Base-by-base conservation (phyloP, 1,140 invertebrate species). In the Eciton burchellii region DNA sequence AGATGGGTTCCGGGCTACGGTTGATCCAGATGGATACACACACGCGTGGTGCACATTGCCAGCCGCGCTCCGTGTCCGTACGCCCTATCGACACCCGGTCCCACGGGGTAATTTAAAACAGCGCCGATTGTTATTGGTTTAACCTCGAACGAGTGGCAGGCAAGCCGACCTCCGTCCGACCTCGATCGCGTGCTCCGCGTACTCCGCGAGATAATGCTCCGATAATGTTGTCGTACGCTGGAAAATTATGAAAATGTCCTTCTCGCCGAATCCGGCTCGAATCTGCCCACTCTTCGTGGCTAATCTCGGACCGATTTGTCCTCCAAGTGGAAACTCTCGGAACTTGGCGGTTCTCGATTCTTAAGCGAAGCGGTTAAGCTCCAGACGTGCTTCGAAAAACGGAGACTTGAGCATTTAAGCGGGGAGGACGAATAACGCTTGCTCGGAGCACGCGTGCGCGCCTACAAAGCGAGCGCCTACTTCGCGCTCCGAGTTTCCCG, bases 51-150 rank as follows among this genome's bases (percentile, higher is more conserved):
- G n/a, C n/a, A 65, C 47, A 56, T 81, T 84, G 35, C 63, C 52
- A 54, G 1, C 21, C 21, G 59, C 57, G 24, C 65, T n/a, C n/a
- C n/a, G n/a, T 56, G 52, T 57, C 24, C 49, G 19, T 45, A 26
- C 24, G 43, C 24, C n/a, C 63, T 82, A 68, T 66, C 45, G 63
- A 19, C 66, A 41, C 12, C 11, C 54, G 59, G 16, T 52, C 73
- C 83, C 70, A 41, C 43, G 47, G 35, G 79, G 45, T 83, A 83
- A 87, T 87, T 87, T 85, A 85, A 87, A 87, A 85, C 79, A 82
- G 52, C 52, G 83, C 72, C 71, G 59, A 87, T 87, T 70, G 84
- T 87, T 87, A 87, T 82, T 77, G 85, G 49, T 71, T 87, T 85
- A 85, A 71, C 68, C 47, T 57, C 49, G 66, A 56, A 16, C 21